A percentile compares a stretch with the other conserved stretches of the same genome.
These are phyloP conservation scores for Erithacus rubecula DNA, from an alignment of 2,797 vertebrate genomes.

Conservation along the genomic window DNA sequence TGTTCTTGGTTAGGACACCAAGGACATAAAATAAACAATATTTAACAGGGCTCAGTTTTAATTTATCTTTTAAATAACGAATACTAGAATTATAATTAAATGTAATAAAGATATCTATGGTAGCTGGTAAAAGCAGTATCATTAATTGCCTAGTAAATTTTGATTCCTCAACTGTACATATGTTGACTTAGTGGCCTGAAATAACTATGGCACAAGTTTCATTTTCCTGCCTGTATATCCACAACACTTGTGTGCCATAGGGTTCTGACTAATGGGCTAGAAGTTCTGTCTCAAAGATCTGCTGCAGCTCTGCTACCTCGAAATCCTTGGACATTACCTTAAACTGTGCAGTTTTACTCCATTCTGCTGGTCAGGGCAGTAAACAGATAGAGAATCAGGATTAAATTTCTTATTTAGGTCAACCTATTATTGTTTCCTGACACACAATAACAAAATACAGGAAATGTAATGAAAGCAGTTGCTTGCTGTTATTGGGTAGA, in stretches of 20 bases:
- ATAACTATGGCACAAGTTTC: not conserved
- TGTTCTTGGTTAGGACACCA: not conserved
- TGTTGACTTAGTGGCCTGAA: not conserved
- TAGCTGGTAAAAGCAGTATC: not conserved
- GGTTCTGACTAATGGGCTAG: not conserved
- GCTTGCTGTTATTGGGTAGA: not conserved
- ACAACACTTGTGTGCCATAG: rapidly evolving
- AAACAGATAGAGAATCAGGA: not conserved
- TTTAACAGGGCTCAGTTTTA: conserved; percentile 28
- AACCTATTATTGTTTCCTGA: not conserved
- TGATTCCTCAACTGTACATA: not conserved
- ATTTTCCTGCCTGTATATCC: not conserved
- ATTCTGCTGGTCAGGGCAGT: not conserved
- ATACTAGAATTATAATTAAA: conserved; percentile 35
- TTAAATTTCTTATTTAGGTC: not conserved
- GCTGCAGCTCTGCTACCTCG: not conserved
- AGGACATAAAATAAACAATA: conserved; percentile 31
- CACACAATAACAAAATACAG: not conserved
- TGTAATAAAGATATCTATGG: not conserved
- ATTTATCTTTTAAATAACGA: conserved; percentile 37
- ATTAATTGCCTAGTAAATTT: conserved; percentile 1
- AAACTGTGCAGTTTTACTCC: not conserved
- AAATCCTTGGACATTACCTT: not conserved
- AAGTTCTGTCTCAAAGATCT: not conserved
- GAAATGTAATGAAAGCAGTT: not conserved